Base-by-base conservation (phyloP, 2,113 vertebrate species). In the Morone chrysops region DNA sequence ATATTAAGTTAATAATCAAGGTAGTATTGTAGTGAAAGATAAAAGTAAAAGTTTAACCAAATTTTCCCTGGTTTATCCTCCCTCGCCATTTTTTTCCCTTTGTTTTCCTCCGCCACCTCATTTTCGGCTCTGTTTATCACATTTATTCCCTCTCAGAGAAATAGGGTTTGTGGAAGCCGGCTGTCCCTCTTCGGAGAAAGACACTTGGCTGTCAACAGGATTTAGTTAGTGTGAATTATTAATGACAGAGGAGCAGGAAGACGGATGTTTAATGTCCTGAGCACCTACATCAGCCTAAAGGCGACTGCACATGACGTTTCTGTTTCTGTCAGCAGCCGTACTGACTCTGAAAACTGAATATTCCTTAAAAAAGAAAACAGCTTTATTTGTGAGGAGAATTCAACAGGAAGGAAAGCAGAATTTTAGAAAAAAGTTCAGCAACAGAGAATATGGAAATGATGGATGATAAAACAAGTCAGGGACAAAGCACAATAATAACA, bases 201-300 rank as follows among this genome's bases (percentile, higher is more conserved):
- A 81, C 43, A 41, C 31, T 70, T 20, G 16, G 43, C 69, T 61
- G 59, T 81, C 74, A 70, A 73, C 86, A 75, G 65, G 82, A 75
- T 84, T 81, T 81, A 84, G 56, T 84, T 75, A 47, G 25, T 50
- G 63, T 87, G 70, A 84, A 84, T 84, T 84, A 84, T 81, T 84
- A 54, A 87, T 70, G 78, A 14, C 16, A n/a, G 41, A 41, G 65
- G n/a, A 69, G 56, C 69, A 72, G 69, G 51, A 70, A 70, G 81
- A 74, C 31, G 20, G 63, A 87, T 70, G 67, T 60, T 78, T 68
- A 72, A 51, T 38, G 68, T 63, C 63, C 43, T 63, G 25, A 76
- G 69, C 43, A 4, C 48, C 72, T 47, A 43, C 48, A 70, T 81
- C 62, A 43, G 79, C 70, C 62, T 59, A 20, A 67, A 67, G 65